Base-by-base conservation (phyloP, 2,888 invertebrate species). In the Tachina grossa region DNA sequence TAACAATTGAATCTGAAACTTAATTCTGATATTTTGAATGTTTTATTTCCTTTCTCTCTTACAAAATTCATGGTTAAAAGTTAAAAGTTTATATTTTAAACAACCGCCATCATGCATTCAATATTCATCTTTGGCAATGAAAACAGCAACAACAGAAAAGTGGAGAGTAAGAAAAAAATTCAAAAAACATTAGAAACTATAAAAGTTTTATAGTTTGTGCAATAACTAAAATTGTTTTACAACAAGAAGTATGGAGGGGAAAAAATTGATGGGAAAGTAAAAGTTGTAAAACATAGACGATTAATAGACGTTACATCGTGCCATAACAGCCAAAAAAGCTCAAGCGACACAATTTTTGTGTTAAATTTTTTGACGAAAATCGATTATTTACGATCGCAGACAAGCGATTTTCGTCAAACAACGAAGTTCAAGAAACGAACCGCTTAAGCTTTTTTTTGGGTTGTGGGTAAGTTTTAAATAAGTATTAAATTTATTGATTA, bases 61-160 rank as follows among this genome's bases (percentile, higher is more conserved):
- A 68, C 68, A 49, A 43, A 57, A 63, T 13, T 9, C 6, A 53
- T 78, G 71, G 77, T 78, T 31, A 31, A 31, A 69, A 74, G 55
- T 82, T 63, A 19, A 83, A 76, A 71, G 65, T 82, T 82, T 79
- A n/a, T n/a, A 47, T 75, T 82, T 47, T 39, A 75, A 71, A 74
- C 71, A 85, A 85, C 71, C 85, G 75, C 75, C 59, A 75, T 76
- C 78, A 79, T 85, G 69, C 85, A 85, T 71, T 75, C 82, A 75
- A 77, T 78, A 81, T 80, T 77, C 76, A 82, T 76, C 53, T 55
- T 71, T 65, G 71, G 65, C 63, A 82, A 76, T 69, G 14, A 19
- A 55, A 55, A 71, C 14, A 61, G n/a, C n/a, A 69, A 45, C n/a
- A 66, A 57, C 49, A 53, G 63, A 14, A 39, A 14, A 39, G 1